These are phyloP conservation scores for Drosophila oshimai DNA, from an alignment of 1,140 invertebrate genomes.

Conservation along the genomic window DNA sequence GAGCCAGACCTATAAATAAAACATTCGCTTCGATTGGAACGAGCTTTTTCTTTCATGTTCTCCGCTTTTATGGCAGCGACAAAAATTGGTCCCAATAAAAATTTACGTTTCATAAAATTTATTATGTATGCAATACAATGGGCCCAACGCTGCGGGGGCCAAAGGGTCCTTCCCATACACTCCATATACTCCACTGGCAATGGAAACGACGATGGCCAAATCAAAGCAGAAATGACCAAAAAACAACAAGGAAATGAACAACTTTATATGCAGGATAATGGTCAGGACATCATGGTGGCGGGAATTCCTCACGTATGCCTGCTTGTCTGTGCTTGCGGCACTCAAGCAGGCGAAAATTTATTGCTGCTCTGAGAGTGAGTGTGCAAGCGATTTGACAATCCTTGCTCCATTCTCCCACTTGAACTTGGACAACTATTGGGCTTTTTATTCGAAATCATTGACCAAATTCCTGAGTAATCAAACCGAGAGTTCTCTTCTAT, in stretches of 20 bases:
- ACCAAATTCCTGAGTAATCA: conserved; percentile 62
- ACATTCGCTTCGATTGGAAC: conserved; percentile 44
- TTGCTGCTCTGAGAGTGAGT: conserved; percentile 7
- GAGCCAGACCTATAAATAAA: conserved; percentile 60
- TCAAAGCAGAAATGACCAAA: conserved; percentile 59
- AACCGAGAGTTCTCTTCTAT: conserved; percentile 47
- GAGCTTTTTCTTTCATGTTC: conserved; percentile 35
- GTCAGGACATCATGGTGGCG: conserved; percentile 66
- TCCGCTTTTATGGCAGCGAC: conserved; percentile 68
- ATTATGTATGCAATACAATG: conserved; percentile 79
- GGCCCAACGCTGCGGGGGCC: conserved; percentile 23
- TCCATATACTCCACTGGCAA: neutral
- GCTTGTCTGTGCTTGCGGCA: conserved; percentile 14
- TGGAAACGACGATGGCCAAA: conserved; percentile 43
- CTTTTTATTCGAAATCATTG: conserved; percentile 48
- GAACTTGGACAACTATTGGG: conserved; percentile 38
- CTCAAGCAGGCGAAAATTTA: conserved; percentile 46
- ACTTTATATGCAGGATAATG: conserved; percentile 81
- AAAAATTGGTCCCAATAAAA: conserved; percentile 80
- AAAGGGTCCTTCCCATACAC: neutral
- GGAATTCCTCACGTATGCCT: conserved; percentile 15
- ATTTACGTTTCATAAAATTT: conserved; percentile 81
- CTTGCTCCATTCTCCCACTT: conserved; percentile 27
- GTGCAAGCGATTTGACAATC: conserved; percentile 14
- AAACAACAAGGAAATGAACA: conserved; percentile 72